These are phyloP conservation scores for Thunnus albacares DNA, from an alignment of 2,797 vertebrate species.

Conservation along the genomic window DNA sequence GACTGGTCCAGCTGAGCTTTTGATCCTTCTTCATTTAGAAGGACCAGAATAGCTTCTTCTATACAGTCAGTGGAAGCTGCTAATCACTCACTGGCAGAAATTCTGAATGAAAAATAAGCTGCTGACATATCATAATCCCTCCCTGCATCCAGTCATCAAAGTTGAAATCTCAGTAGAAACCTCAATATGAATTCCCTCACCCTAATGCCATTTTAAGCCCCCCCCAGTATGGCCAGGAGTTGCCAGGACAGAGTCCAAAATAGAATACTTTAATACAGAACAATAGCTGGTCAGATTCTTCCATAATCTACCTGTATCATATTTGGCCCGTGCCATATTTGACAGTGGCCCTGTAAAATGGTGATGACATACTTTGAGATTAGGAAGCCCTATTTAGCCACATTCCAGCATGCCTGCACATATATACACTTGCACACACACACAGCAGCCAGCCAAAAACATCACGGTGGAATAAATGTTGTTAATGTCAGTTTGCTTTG, in stretches of 20 bases:
- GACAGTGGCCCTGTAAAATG: slow-evolving; percentile 55
- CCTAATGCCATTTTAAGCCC: slow-evolving; percentile 39
- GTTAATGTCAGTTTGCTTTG: slow-evolving; percentile 1
- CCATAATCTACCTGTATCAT: slow-evolving; percentile 63
- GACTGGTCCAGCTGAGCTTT: slow-evolving; percentile 10
- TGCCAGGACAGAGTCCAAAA: slow-evolving; percentile 73
- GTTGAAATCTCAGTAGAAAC: slow-evolving; percentile 14
- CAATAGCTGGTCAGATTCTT: slow-evolving; percentile 69
- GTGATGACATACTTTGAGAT: slow-evolving; percentile 78
- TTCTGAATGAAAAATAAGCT: slow-evolving; percentile 44
- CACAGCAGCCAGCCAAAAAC: not conserved
- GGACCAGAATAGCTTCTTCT: slow-evolving; percentile 57
- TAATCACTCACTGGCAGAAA: slow-evolving; percentile 59
- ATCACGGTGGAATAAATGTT: slow-evolving; percentile 12
- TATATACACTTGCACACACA: slow-evolving; percentile 7
- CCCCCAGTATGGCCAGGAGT: slow-evolving; percentile 21
- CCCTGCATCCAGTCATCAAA: slow-evolving; percentile 16
- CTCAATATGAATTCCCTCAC: slow-evolving; percentile 33
- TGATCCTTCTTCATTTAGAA: slow-evolving; percentile 27
- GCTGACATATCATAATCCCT: slow-evolving; percentile 50
- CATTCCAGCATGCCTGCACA: slow-evolving; percentile 51
- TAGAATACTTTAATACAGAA: slow-evolving; percentile 69
- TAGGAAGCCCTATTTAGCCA: slow-evolving; percentile 73
- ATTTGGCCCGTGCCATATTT: slow-evolving; percentile 62
- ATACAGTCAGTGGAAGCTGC: slow-evolving; percentile 38